Evolutionary conservation across 2,113 vertebrate species (phyloP).

Genomic region (Ginglymostoma cirratum): DNA sequence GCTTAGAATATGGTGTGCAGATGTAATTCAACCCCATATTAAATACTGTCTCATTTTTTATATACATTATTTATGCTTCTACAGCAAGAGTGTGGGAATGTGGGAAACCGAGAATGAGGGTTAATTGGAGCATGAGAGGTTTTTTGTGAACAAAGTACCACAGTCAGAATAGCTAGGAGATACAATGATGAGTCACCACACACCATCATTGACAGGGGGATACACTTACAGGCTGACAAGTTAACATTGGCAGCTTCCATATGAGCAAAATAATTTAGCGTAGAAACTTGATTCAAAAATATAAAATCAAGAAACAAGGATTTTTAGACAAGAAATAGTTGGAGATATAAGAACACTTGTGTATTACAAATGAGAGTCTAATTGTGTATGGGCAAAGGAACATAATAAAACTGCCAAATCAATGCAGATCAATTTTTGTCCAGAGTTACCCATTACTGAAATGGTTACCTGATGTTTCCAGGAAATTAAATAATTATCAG

Average conservation of each 20-base stretch:
- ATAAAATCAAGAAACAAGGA: not conserved
- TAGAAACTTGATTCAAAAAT: not conserved
- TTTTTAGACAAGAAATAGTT: not conserved
- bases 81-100: not conserved
- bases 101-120: not conserved
- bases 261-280: not conserved
- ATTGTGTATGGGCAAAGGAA: not conserved
- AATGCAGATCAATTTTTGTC: not conserved
- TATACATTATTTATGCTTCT: not conserved
- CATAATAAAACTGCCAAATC: not conserved
- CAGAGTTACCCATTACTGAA: not conserved
- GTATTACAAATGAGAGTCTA: not conserved
- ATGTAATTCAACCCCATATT: not conserved
- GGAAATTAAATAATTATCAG: not conserved
- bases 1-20: not conserved
- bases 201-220: not conserved
- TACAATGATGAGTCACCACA: not conserved
- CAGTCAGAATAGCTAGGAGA: not conserved
- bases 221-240: not conserved
- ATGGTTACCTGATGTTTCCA: not conserved
- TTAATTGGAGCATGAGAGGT: not conserved
- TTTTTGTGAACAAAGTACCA: not conserved
- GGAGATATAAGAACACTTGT: not conserved
- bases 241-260: not conserved
- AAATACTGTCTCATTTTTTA: not conserved